Evolutionary conservation across 1,140 invertebrate species (phyloP).

Genomic region (Drosophila ananassae): DNA sequence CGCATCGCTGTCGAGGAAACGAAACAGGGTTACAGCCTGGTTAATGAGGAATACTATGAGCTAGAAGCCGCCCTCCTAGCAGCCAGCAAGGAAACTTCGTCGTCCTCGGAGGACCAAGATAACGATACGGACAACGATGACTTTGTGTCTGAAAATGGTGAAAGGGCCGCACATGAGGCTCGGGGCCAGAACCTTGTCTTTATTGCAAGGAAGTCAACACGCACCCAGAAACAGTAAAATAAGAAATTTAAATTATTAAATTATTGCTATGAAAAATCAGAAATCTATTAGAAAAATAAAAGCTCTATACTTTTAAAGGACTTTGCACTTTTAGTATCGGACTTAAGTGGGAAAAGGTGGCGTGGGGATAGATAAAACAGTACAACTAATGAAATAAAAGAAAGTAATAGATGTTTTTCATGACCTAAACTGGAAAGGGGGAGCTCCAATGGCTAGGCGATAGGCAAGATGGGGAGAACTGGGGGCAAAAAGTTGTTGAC

Average conservation of each 20-base stretch:
- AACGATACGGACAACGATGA: slow-evolving; percentile 40
- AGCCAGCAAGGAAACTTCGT: slow-evolving; percentile 17
- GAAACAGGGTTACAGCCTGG: slow-evolving; percentile 62
- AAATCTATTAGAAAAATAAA: not conserved
- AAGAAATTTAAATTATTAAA: not conserved
- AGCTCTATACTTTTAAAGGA: no score
- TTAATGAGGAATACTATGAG: slow-evolving; percentile 78
- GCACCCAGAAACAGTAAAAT: slow-evolving; percentile 30
- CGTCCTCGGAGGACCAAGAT: slow-evolving; percentile 4
- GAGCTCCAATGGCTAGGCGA: no score
- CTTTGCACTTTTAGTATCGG: no score
- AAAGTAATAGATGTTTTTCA: no score
- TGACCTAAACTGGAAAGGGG: no score
- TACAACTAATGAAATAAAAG: no score
- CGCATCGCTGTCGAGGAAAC: slow-evolving; percentile 64
- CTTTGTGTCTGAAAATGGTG: not conserved
- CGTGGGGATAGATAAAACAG: no score
- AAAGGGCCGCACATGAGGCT: slow-evolving; percentile 29
- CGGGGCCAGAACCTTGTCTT: slow-evolving; percentile 68
- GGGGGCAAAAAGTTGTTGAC: not conserved
- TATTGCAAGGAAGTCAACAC: slow-evolving; percentile 63
- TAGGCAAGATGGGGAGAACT: no score
- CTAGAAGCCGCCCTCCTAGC: slow-evolving; percentile 51
- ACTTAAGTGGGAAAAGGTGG: not conserved
- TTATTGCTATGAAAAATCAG: not conserved